phyloP scores from a whole-genome alignment of 2,888 invertebrate genomes.

The Notodonta ziczac region DNA sequence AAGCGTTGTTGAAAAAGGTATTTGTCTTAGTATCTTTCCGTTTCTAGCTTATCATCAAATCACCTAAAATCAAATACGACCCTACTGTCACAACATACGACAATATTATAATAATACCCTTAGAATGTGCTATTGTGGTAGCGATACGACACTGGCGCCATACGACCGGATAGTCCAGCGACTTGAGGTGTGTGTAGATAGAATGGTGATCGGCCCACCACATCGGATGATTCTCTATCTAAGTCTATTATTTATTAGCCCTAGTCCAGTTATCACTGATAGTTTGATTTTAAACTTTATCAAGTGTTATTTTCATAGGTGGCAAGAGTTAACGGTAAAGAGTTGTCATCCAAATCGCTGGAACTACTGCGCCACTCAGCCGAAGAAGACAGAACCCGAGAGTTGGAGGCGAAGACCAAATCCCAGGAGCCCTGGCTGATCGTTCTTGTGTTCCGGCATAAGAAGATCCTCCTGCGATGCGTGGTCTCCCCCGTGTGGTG shows the following conservation, averaged over 20 bases:
- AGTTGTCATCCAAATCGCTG: conserved; percentile 63
- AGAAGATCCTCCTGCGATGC: conserved; percentile 54
- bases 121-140: no score
- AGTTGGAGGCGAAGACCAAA: conserved; percentile 35
- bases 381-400: conserved; percentile 51
- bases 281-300: neutral
- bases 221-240: no score
- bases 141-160: no score
- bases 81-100: no score
- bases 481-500: conserved; percentile 80
- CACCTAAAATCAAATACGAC: no score
- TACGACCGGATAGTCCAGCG: no score
- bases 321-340: conserved; percentile 83
- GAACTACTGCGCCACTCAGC: conserved; percentile 50
- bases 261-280: no score
- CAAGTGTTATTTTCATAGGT: conserved; percentile 69
- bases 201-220: no score
- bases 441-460: conserved; percentile 58
- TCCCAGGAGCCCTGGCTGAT: conserved; percentile 61
- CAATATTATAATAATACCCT: no score
- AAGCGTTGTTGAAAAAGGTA: conserved; percentile 84
- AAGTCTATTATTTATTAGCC: no score
- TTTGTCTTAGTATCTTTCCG: neutral
- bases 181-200: no score
- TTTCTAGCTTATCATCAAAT: neutral